Percentiles rank a stretch among this genome's conserved stretches.
Evolutionary conservation across 2,797 vertebrate species (phyloP).

Genomic region (Myripristis jacobus): DNA sequence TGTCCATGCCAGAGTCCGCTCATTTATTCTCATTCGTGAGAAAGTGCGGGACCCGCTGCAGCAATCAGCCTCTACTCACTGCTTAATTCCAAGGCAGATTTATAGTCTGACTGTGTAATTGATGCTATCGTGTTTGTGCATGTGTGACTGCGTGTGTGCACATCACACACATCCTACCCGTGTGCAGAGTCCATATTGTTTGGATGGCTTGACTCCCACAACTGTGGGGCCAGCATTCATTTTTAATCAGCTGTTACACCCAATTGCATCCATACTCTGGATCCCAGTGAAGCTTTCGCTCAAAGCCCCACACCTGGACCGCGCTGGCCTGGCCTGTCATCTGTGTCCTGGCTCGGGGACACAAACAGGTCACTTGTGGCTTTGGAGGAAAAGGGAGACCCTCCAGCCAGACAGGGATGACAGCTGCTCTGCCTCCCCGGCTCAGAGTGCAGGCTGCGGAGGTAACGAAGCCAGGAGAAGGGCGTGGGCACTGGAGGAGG

Average conservation of each 20-base stretch:
- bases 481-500: slow-evolving; percentile 39
- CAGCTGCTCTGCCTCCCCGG: slow-evolving; percentile 69
- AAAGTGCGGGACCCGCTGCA: slow-evolving; percentile 86
- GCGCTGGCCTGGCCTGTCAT: slow-evolving; percentile 79
- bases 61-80: slow-evolving; percentile 90
- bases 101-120: slow-evolving; percentile 90
- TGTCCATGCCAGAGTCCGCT: slow-evolving; percentile 88
- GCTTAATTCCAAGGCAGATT: slow-evolving; percentile 92
- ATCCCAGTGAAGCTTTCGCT: slow-evolving; percentile 52
- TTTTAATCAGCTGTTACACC: slow-evolving; percentile 91
- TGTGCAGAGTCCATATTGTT: slow-evolving; percentile 46
- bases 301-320: too few relatives aligned
- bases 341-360: slow-evolving; percentile 73
- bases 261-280: slow-evolving; percentile 77
- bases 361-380: slow-evolving; percentile 75
- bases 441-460: slow-evolving; percentile 52
- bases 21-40: slow-evolving; percentile 93
- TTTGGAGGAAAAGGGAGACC: slow-evolving; percentile 55
- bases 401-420: slow-evolving; percentile 70
- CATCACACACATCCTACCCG: slow-evolving; percentile 29
- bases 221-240: slow-evolving; percentile 88
- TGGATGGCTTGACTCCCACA: slow-evolving; percentile 74
- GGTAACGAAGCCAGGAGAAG: slow-evolving; percentile 60
- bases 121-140: slow-evolving; percentile 76
- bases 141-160: slow-evolving; percentile 14